Evolutionary conservation across 2,113 vertebrate species (phyloP).

Genomic region (Eleginops maclovinus): DNA sequence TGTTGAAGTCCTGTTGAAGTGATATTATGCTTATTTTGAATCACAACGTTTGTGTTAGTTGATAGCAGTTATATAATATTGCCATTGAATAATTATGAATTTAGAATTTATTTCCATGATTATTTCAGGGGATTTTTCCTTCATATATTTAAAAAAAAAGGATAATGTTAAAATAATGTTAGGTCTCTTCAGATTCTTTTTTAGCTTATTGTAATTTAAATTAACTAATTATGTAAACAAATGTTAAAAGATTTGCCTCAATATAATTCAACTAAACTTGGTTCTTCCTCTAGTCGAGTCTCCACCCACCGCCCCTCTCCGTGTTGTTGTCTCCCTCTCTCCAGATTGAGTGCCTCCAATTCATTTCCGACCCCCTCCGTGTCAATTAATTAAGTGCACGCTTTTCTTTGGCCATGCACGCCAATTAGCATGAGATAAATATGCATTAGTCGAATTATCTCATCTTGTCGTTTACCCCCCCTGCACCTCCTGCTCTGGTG

Average conservation of each 20-base stretch:
- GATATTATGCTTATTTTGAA: no score
- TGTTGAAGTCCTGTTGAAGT: no score
- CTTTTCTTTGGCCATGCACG: constrained; percentile 82
- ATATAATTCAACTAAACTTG: constrained; percentile 2
- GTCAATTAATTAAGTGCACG: constrained; percentile 86
- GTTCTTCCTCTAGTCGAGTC: constrained; percentile 8
- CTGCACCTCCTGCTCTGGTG: constrained; percentile 55
- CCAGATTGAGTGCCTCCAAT: constrained; percentile 77
- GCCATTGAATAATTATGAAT: background rate
- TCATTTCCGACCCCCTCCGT: constrained; percentile 77
- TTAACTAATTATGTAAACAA: background rate
- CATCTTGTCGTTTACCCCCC: constrained; percentile 70
- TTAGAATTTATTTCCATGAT: background rate
- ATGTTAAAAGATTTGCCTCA: background rate
- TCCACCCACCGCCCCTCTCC: background rate
- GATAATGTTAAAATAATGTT: background rate
- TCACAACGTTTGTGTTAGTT: no score
- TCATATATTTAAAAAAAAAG: background rate
- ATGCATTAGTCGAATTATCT: constrained; percentile 84
- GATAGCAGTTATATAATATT: background rate
- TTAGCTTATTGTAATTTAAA: background rate
- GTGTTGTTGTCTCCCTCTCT: constrained; percentile 67
- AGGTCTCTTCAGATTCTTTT: background rate
- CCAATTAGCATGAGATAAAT: constrained; percentile 88
- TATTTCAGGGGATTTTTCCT: background rate